Conservation (phyloP, 2,797 vertebrate genomes). For the Tokudaia tokunoshimensis region DNA sequence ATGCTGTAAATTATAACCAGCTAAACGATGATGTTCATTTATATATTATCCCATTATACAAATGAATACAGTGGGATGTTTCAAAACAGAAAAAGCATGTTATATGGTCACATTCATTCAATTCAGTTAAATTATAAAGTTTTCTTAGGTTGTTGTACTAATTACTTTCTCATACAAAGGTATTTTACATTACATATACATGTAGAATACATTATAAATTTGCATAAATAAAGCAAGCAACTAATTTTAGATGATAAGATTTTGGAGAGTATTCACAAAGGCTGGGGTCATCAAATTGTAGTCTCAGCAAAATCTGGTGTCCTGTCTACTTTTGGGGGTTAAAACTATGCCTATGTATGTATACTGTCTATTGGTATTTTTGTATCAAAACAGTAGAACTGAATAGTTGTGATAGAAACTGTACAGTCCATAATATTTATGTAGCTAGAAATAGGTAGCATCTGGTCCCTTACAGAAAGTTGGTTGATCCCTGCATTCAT, state of each 20-base stretch:
- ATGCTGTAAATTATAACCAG: slow-evolving; percentile 41
- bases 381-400: background rate
- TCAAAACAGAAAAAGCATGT: slow-evolving; percentile 12
- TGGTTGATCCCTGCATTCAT: background rate
- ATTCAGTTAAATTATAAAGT: slow-evolving; percentile 32
- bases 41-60: background rate
- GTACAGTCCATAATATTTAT: background rate
- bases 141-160: slow-evolving; percentile 48
- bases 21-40: slow-evolving; percentile 35
- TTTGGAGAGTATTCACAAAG: slow-evolving; percentile 60
- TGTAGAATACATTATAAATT: slow-evolving; percentile 47
- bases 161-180: slow-evolving; percentile 56
- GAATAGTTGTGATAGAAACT: background rate
- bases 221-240: slow-evolving; percentile 51
- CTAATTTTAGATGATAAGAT: slow-evolving; percentile 61
- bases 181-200: slow-evolving; percentile 45
- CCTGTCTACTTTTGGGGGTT: background rate
- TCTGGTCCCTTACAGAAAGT: slow-evolving; percentile 4
- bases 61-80: background rate
- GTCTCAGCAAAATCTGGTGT: background rate
- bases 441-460: background rate
- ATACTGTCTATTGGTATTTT: background rate
- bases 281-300: slow-evolving; percentile 54
- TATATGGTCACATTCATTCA: slow-evolving; percentile 7
- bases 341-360: background rate